phyloP scores from a whole-genome alignment of 2,797 vertebrate species.

The Scleropages formosus region DNA sequence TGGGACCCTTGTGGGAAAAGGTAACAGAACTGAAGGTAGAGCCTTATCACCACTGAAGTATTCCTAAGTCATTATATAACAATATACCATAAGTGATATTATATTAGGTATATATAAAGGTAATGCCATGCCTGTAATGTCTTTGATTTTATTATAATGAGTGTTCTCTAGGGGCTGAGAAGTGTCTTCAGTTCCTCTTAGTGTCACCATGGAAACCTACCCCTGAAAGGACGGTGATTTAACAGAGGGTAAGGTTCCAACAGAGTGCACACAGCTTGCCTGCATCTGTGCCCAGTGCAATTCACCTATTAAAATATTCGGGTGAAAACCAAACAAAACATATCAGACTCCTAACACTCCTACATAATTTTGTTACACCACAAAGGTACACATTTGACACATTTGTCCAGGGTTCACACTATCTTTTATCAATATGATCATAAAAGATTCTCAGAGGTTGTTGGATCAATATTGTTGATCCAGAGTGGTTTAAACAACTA shows the following conservation, averaged over 20 bases:
- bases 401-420: no score
- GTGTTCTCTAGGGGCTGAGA: constrained; percentile 28
- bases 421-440: no score
- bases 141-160: constrained; percentile 40
- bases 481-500: neutral
- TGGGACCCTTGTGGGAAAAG: neutral
- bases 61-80: constrained; percentile 40
- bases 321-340: constrained; percentile 23
- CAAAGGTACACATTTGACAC: neutral
- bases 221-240: constrained; percentile 33
- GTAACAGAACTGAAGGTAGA: neutral
- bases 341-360: constrained; percentile 1
- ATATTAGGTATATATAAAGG: constrained; percentile 20
- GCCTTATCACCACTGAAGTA: neutral
- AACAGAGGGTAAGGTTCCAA: constrained; percentile 26
- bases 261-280: constrained; percentile 29
- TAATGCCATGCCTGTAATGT: constrained; percentile 21
- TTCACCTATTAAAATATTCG: constrained; percentile 16
- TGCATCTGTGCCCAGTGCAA: constrained; percentile 27
- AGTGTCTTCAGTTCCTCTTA: constrained; percentile 40
- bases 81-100: constrained; percentile 7
- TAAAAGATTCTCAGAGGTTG: neutral
- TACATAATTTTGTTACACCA: neutral
- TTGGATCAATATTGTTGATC: neutral
- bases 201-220: constrained; percentile 49